These are phyloP conservation scores for Leptosomus discolor DNA, from an alignment of 2,113 vertebrate genomes.

Conservation along the genomic window DNA sequence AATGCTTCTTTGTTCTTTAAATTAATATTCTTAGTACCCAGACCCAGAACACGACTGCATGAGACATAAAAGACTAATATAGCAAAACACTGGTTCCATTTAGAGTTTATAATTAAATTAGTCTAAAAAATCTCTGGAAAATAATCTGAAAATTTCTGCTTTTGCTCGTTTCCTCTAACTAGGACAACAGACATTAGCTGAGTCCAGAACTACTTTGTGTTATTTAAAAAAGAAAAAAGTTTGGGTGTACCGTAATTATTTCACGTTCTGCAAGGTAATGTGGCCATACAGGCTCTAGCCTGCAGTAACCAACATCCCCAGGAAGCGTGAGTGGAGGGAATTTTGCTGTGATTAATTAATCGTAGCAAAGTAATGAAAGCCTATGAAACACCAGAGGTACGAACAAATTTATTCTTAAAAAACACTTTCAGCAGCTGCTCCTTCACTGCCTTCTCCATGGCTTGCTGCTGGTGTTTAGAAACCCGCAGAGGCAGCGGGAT, in stretches of 20 bases:
- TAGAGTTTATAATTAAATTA: background rate
- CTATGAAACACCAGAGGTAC: slow-evolving; percentile 25
- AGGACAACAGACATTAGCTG: background rate
- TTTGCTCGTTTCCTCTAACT: background rate
- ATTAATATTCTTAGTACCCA: background rate
- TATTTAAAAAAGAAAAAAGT: background rate
- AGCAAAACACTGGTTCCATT: background rate
- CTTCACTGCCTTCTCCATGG: background rate
- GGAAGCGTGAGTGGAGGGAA: background rate
- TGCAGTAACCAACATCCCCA: background rate
- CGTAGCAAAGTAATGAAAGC: slow-evolving; percentile 17
- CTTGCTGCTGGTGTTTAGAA: background rate
- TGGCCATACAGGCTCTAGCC: background rate
- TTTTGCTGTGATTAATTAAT: slow-evolving; percentile 6
- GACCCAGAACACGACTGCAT: background rate
- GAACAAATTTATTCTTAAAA: background rate
- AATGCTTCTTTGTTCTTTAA: background rate
- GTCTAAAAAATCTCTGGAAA: background rate
- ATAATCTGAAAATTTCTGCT: background rate
- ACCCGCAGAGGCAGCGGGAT: background rate
- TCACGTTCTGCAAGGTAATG: background rate
- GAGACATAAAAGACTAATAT: background rate
- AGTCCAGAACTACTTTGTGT: background rate
- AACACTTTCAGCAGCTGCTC: slow-evolving; percentile 12
- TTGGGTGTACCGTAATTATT: background rate